phyloP scores from a whole-genome alignment of 2,888 invertebrate genomes.

The Apodemia mormo region DNA sequence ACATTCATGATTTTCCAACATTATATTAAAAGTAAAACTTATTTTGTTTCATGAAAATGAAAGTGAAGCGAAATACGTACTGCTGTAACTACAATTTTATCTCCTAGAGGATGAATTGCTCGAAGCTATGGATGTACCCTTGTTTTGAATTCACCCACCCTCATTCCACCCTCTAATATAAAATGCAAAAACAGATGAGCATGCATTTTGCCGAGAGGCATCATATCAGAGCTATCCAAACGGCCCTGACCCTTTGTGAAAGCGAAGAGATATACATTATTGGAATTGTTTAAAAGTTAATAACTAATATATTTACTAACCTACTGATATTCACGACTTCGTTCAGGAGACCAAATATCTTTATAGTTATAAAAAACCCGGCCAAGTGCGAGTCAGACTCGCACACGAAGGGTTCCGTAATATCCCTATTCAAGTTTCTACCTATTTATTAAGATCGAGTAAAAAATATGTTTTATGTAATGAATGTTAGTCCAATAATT shows the following conservation, averaged over 20 bases:
- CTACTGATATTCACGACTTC: too few relatives aligned
- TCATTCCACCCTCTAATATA: constrained; percentile 14
- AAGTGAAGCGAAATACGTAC: constrained; percentile 2
- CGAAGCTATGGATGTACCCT: constrained; percentile 6
- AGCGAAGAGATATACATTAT: constrained; percentile 1
- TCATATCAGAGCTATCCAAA: constrained; percentile 1
- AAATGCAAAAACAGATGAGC: constrained; percentile 18
- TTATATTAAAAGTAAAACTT: background rate
- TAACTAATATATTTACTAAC: too few relatives aligned
- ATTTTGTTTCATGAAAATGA: constrained; percentile 8
- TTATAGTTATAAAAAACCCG: too few relatives aligned
- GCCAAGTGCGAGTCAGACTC: too few relatives aligned
- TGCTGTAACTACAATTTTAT: constrained; percentile 10
- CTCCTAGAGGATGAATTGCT: constrained; percentile 2
- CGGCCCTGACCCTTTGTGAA: background rate
- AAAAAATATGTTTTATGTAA: too few relatives aligned
- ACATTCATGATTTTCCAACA: background rate
- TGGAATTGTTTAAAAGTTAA: background rate
- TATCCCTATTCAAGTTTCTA: too few relatives aligned
- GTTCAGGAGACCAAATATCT: too few relatives aligned
- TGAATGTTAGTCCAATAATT: too few relatives aligned
- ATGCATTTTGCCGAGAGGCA: constrained; percentile 13
- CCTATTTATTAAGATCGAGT: too few relatives aligned
- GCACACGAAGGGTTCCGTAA: too few relatives aligned
- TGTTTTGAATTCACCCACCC: constrained; percentile 14